Base-by-base conservation (phyloP, 2,797 vertebrate genomes). In the Mormyrops attenuatus region DNA sequence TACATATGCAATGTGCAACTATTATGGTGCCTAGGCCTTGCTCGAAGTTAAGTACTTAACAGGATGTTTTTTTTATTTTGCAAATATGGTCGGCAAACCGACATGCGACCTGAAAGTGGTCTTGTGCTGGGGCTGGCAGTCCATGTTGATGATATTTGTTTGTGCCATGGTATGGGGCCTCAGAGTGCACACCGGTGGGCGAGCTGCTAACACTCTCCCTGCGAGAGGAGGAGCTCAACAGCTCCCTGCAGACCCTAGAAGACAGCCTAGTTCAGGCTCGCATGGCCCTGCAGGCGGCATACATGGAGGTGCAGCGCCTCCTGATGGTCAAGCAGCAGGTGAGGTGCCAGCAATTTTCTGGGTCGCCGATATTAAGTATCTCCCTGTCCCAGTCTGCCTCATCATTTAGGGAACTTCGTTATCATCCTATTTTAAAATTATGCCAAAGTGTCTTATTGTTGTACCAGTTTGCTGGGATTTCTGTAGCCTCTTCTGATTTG, bases 271-370 rank as follows among this genome's bases (percentile, higher is more conserved):
- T 98, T 92, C 97, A 98, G 92, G 98, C 98, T 0, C 96, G 97
- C 0, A 93, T 98, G 17, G 93, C 97, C 0, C 95, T 99, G 88
- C 97, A 99, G 93, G 95, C 97, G 7, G 98, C 98, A 0, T 99
- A 97, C 91, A 80, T 99, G 77, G 97, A 99, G 93, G 97, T 99
- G 91, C 99, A 99, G 90, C 96, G 96, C 34, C 95, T 99, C 85
- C 95, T 98, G 89, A 93, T 98, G 91, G 93, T 97, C 44, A 99
- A 99, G 93, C 97, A 98, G 66, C 97, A 99, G 98, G 99, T 99
- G 94, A 89, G 60, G 6, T 4, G 44, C 60, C 15, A 13, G 41
- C 20, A 8, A 4, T 73, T n/a, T 38, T 6, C 2, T 8, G 26
- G 3, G 38, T 50, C 11, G 3, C 15, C 41, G 17, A 17, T 30